Evolutionary conservation across 2,888 invertebrate genomes (phyloP).

Genomic region (Onthophagus sagittarius): DNA sequence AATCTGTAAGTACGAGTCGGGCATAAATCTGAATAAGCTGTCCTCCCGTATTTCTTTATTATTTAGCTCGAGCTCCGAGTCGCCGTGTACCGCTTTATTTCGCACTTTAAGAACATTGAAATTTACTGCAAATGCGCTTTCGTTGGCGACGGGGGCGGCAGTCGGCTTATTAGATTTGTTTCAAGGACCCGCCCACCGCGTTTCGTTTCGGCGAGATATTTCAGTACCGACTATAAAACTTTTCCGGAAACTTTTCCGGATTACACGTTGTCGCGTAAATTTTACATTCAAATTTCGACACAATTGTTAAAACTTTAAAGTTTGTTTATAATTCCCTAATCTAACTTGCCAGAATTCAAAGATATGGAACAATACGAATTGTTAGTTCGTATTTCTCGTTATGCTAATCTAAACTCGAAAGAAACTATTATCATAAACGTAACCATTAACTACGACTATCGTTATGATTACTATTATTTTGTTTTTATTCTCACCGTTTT

Average conservation of each 20-base stretch:
- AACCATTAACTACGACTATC: background rate
- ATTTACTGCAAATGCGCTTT: constrained; percentile 10
- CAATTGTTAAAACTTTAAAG: background rate
- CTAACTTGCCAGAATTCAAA: background rate
- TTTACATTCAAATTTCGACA: background rate
- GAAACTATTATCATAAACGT: background rate
- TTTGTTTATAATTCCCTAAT: background rate
- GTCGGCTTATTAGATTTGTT: constrained; percentile 13
- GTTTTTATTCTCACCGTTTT: background rate
- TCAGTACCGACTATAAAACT: background rate
- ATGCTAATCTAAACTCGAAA: background rate
- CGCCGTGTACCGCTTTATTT: constrained; percentile 9
- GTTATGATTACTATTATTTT: background rate
- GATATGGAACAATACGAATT: background rate
- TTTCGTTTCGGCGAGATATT: constrained; percentile 1
- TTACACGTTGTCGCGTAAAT: background rate
- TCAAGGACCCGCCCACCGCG: background rate
- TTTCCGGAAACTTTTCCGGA: background rate
- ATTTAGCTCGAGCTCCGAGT: background rate
- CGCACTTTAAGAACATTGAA: constrained; percentile 14
- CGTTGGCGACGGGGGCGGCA: background rate
- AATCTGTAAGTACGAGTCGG: background rate
- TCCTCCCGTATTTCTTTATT: constrained; percentile 9
- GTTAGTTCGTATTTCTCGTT: background rate
- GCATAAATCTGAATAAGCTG: constrained; percentile 10